Evolutionary conservation across 2,888 invertebrate genomes (phyloP).

Genomic region (Sphaerophoria rueppellii): DNA sequence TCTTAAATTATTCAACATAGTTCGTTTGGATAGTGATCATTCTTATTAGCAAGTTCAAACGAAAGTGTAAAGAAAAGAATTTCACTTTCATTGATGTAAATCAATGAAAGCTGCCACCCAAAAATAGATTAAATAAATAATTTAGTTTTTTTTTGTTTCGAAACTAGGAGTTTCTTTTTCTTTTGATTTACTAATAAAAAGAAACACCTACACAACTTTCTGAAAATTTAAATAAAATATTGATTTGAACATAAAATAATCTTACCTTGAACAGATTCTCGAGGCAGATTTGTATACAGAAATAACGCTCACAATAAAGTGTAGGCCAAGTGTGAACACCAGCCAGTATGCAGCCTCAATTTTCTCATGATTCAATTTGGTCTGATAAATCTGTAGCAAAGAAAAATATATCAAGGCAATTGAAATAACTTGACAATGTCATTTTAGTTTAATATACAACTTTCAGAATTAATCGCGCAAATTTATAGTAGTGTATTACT

Average conservation of each 20-base stretch:
- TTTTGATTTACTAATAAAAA: not conserved
- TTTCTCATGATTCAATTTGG: conserved; percentile 78
- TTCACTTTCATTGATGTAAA: conserved; percentile 69
- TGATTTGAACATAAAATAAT: conserved; percentile 35
- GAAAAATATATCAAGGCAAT: conserved; percentile 1
- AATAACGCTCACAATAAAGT: conserved; percentile 80
- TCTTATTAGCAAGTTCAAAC: conserved; percentile 42
- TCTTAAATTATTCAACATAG: no score
- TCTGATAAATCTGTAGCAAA: conserved; percentile 77
- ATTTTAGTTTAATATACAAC: not conserved
- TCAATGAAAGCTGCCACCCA: conserved; percentile 51
- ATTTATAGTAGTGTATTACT: no score
- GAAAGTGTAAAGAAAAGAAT: conserved; percentile 25
- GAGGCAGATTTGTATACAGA: conserved; percentile 81
- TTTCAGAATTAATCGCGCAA: not conserved
- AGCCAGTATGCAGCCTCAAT: conserved; percentile 81
- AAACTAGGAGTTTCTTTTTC: not conserved
- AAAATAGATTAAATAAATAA: not conserved
- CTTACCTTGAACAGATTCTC: conserved; percentile 81
- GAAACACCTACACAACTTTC: not conserved
- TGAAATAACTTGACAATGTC: not conserved
- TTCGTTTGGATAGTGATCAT: not conserved
- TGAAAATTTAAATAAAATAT: not conserved
- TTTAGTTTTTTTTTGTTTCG: conserved; percentile 3
- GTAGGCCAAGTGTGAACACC: conserved; percentile 80